These are phyloP conservation scores for Pipistrellus nathusii DNA, from an alignment of 2,797 vertebrate genomes.

Conservation along the genomic window DNA sequence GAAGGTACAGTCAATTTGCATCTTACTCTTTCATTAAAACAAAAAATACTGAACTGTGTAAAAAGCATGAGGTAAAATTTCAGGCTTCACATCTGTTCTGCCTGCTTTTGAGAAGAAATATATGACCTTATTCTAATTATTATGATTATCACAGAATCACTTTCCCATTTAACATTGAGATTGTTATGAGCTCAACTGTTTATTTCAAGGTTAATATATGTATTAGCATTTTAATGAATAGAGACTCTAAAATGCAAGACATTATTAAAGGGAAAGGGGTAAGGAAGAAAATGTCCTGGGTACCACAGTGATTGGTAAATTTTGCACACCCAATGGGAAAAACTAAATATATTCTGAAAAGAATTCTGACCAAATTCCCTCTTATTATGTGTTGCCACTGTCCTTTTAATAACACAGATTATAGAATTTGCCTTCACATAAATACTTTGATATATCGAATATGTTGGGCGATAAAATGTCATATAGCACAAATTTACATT, in stretches of 20 bases:
- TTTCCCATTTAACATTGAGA: background rate
- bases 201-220: slow-evolving; percentile 13
- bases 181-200: background rate
- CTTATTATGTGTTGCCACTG: background rate
- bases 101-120: background rate
- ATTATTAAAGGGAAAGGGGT: background rate
- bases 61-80: background rate
- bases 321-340: slow-evolving; percentile 18
- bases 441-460: slow-evolving; percentile 25
- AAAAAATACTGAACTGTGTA: background rate
- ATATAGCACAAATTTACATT: slow-evolving; percentile 37
- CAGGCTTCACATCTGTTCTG: background rate
- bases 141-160: background rate
- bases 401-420: slow-evolving; percentile 9
- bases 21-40: background rate
- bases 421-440: background rate
- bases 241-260: background rate
- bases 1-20: no score
- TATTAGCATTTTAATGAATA: background rate
- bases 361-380: background rate
- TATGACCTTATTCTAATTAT: background rate
- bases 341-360: background rate
- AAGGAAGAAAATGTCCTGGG: background rate
- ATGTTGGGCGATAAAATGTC: background rate
- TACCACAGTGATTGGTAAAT: background rate